Base-by-base conservation (phyloP, 1,140 invertebrate genomes). In the Zaprionus ghesquierei region DNA sequence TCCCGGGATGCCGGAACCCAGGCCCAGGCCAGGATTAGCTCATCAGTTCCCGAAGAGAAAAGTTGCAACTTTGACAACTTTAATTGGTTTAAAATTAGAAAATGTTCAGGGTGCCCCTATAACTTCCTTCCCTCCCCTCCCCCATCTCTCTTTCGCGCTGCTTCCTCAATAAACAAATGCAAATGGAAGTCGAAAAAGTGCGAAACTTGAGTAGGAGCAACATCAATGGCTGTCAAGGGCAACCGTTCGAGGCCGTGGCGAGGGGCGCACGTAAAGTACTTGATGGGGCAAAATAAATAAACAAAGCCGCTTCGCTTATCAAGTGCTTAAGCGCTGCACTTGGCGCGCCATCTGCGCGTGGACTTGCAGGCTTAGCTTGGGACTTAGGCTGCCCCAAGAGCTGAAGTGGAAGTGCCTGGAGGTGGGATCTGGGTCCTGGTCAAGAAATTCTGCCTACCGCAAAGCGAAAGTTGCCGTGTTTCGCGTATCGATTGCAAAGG, bases 31-130 rank as follows among this genome's bases (percentile, higher is more conserved):
- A 20, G 80, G 68, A 86, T 87, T 86, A 86, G 82, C 69, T 82
- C 64, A 53, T 81, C 78, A 62, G 61, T 33, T 12, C 41, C n/a
- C n/a, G n/a, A n/a, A n/a, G 25, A 23, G 31, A 64, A 77, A n/a
- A 79, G 53, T 65, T 69, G 71, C 70, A 82, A 82, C 71, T 87
- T 87, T 82, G 71, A 77, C 76, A 82, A 87, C 84, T 87, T 87
- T 82, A 87, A 87, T 87, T 82, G 75, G 75, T 82, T 87, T 87
- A 82, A 87, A 87, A 87, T 87, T 87, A 82, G 62, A 87, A 76
- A 73, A 72, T 73, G 50, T 55, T 46, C 38, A 54, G 44, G 50
- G 29, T 63, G 59, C 50, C 0, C n/a, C n/a, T n/a, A n/a, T n/a
- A n/a, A n/a, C n/a, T n/a, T n/a, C n/a, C n/a, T n/a, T n/a, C n/a